These are phyloP conservation scores for Phoxinus dragarum DNA, from an alignment of 2,797 vertebrate genomes.

Conservation along the genomic window DNA sequence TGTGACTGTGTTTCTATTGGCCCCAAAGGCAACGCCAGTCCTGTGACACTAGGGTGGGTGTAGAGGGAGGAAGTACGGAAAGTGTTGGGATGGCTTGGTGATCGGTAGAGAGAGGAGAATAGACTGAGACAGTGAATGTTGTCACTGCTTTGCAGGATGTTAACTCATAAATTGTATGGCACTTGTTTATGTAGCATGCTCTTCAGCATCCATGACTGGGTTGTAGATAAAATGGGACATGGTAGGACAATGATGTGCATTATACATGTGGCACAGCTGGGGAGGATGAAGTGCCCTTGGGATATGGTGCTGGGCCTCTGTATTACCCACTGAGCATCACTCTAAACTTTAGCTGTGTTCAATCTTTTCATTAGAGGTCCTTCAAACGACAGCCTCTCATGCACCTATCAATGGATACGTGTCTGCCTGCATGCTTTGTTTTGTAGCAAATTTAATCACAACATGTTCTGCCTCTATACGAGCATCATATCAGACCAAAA, in stretches of 20 bases:
- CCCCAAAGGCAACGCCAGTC: slow-evolving; percentile 65
- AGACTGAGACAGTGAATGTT: slow-evolving; percentile 17
- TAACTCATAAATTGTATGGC: slow-evolving; percentile 70
- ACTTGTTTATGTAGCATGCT: slow-evolving; percentile 73
- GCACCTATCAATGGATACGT: slow-evolving; percentile 46
- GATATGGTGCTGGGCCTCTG: slow-evolving; percentile 16
- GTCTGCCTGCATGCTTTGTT: slow-evolving; percentile 4
- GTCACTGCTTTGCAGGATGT: slow-evolving; percentile 67
- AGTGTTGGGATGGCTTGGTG: slow-evolving; percentile 11
- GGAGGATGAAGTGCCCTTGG: slow-evolving; percentile 70
- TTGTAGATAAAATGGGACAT: slow-evolving; percentile 77
- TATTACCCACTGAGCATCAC: slow-evolving; percentile 26
- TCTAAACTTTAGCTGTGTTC: slow-evolving; percentile 17
- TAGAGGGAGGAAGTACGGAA: slow-evolving; percentile 64
- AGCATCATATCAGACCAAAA: neutral
- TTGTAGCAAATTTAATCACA: slow-evolving; percentile 23
- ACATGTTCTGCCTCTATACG: slow-evolving; percentile 3
- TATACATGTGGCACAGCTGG: slow-evolving; percentile 72
- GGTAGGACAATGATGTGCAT: slow-evolving; percentile 76
- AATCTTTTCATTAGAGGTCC: slow-evolving; percentile 70
- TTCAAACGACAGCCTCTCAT: slow-evolving; percentile 77
- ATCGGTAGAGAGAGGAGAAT: slow-evolving; percentile 53
- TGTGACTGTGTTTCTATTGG: slow-evolving; percentile 72
- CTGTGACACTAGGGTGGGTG: slow-evolving; percentile 63
- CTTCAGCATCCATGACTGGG: slow-evolving; percentile 63